Evolutionary conservation across 2,113 vertebrate genomes (phyloP).

Genomic region (Crotophaga sulcirostris): DNA sequence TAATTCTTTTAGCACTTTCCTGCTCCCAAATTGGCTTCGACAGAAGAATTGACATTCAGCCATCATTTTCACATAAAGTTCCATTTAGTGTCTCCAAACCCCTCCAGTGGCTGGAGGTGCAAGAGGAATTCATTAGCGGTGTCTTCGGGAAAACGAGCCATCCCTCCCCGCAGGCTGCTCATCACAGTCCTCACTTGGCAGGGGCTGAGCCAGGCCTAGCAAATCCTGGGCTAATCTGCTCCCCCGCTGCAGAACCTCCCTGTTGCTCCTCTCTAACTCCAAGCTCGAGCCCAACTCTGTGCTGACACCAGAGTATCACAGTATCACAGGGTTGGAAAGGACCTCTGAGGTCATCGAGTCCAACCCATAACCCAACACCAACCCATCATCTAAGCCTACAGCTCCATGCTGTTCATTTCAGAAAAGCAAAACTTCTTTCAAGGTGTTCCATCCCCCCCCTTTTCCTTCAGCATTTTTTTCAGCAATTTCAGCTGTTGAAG

Average conservation of each 20-base stretch:
- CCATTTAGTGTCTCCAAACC: slow-evolving; percentile 24
- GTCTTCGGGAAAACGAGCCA: neutral
- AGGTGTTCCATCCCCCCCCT: neutral
- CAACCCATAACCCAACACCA: no score
- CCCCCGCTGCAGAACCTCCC: neutral
- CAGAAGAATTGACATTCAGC: slow-evolving; percentile 59
- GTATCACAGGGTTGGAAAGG: no score
- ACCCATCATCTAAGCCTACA: neutral
- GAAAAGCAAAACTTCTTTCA: neutral
- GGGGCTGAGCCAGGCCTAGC: neutral
- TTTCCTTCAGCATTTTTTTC: neutral
- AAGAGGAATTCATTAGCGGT: slow-evolving; percentile 12
- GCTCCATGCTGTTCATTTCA: neutral
- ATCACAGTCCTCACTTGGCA: neutral
- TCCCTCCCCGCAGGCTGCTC: neutral
- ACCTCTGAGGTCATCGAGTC: no score
- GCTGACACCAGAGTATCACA: no score
- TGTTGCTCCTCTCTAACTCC: neutral
- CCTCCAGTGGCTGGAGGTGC: neutral
- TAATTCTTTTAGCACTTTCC: slow-evolving; percentile 62
- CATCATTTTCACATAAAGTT: slow-evolving; percentile 45
- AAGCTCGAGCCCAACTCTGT: neutral
- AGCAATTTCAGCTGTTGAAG: neutral
- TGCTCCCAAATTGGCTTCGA: slow-evolving; percentile 57
- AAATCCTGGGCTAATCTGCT: neutral